Evolutionary conservation across 1,140 invertebrate genomes (phyloP).

Genomic region (Aphaenogaster ashmeadi): DNA sequence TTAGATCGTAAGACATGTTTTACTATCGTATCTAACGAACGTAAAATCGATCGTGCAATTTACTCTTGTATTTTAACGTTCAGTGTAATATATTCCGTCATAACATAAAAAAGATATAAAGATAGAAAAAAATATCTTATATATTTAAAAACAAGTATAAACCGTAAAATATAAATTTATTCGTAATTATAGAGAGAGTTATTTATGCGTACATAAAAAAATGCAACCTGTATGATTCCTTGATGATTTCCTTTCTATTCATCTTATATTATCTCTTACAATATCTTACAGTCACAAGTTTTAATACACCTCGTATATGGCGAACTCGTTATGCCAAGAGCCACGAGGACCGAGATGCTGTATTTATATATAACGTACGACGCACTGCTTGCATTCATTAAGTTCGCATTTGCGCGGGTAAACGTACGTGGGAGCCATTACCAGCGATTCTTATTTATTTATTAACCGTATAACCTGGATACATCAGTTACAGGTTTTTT

Average conservation of each 20-base stretch:
- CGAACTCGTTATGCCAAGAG: conserved; percentile 33
- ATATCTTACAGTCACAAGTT: background rate
- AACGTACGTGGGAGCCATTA: conserved; percentile 58
- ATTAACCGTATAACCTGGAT: conserved; percentile 46
- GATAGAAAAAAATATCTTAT: background rate
- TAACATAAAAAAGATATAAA: background rate
- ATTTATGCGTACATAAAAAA: background rate
- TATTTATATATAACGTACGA: conserved; percentile 60
- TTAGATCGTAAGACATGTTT: background rate
- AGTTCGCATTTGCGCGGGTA: conserved; percentile 55
- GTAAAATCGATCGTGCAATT: background rate
- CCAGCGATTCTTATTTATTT: conserved; percentile 40
- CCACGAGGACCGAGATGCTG: background rate
- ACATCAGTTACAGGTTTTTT: conserved; percentile 10
- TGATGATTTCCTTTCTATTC: conserved; percentile 3
- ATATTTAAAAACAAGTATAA: background rate
- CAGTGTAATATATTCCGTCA: background rate
- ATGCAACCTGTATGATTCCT: background rate
- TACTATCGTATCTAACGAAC: background rate
- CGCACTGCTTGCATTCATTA: conserved; percentile 50
- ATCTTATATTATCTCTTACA: background rate
- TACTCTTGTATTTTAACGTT: background rate
- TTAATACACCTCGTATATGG: conserved; percentile 22
- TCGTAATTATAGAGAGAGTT: background rate
- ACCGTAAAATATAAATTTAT: conserved; percentile 1